Evolutionary conservation across 2,113 vertebrate genomes (phyloP), one percentile per base, ranked within the genome.

Genomic region (Hippocampus barbouri): DNA sequence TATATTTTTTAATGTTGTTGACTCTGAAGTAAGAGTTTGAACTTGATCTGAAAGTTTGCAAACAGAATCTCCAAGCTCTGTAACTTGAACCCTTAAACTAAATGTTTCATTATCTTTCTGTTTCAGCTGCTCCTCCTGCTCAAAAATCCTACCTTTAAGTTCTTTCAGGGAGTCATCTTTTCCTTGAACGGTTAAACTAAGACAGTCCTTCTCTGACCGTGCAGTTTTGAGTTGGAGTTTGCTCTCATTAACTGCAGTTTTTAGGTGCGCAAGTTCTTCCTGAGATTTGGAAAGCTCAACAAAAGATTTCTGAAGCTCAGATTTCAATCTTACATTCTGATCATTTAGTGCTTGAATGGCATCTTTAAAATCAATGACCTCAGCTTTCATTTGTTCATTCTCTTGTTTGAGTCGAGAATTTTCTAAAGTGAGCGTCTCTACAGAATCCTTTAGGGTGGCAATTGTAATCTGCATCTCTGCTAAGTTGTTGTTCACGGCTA

Each of bases 251-350:
- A 93, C 66, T 27, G 89, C 85, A 59, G 72, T 75, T 63, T 86
- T 91, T 59, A 94, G 85, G 54, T 73, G 63, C 66, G 70, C 3
- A 30, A 92, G 70, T 77, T 94, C 92, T 1, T 91, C 82, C 1
- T 82, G 83, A 8, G 85, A 90, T 74, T 80, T 81, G 2, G 69
- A 79, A 30, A 92, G 62, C 1, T 66, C 70, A 2, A 34, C 63
- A 18, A 73, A 81, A 3, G 83, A 74, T 14, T 83, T 85, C 77
- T 93, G 88, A 23, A 94, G 63, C 11, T 95, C 90, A 16, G 64
- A 84, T 86, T 92, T 92, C 23, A 94, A 51, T 64, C 80, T 89
- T 16, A 53, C 21, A 14, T 93, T 95, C 86, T 94, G 92, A 1
- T 92, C 83, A 47, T 76, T 76, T 70, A 93, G 77, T 12, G 78